Base-by-base conservation (phyloP, 1,140 invertebrate species). In the Drosophila pandora region DNA sequence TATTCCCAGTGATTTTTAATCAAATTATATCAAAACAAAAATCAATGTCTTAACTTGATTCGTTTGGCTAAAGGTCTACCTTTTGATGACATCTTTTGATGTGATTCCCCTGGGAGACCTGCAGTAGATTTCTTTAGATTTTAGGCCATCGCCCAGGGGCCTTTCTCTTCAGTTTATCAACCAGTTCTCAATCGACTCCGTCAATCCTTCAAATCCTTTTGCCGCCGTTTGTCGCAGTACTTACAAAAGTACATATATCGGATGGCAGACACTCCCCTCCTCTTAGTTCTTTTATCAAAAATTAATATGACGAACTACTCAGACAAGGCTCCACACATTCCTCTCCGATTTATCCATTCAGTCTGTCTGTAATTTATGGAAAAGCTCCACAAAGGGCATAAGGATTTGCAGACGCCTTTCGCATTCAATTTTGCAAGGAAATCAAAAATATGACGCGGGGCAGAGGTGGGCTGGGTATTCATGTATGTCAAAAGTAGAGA, bases 221-320 rank as follows among this genome's bases (percentile, higher is more conserved):
- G 78, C 60, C 73, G 49, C 58, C 68, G 69, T 65, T 81, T 81
- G 78, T 75, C 63, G 62, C 76, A 69, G 45, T 59, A 74, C 70
- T 81, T 69, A 32, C 10, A 12, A 12, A 10, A 2, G 9, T 10
- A 28, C 10, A 3, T 34, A 52, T 56, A 58, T 65, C 63, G 57
- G 65, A 79, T 76, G 65, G 53, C 55, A 59, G 72, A 63, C 49
- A 13, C 32, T 48, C 43, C 10, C 21, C 41, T 23, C 21, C 30
- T 50, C 57, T 17, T n/a, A 25, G 69, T 22, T 22, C 63, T 64
- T 79, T 75, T 76, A 76, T 79, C 70, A 75, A 74, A 77, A 77
- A 81, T 81, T 81, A 81, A 73, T 77, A 76, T 77, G 68, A 81
- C 79, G 63, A 81, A 81, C 79, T 81, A 81, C 79, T 81, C 79